Evolutionary conservation across 2,113 vertebrate species (phyloP).

Genomic region (Zingel zingel): DNA sequence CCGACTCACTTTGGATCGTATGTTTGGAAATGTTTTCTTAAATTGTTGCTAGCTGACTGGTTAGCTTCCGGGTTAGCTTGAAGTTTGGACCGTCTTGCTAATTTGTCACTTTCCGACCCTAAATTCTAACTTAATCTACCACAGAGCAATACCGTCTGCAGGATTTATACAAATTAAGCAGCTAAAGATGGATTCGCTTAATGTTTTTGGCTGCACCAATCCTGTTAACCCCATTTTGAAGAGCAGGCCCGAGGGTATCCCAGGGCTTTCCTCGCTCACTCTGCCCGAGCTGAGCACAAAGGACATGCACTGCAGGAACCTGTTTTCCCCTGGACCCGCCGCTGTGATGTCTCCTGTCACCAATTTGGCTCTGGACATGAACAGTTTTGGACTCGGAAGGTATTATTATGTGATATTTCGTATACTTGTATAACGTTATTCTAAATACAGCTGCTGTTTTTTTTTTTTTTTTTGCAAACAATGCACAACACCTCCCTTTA

Average conservation of each 20-base stretch:
- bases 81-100: constrained; percentile 42
- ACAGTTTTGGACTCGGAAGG: constrained; percentile 89
- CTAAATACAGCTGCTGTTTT: not conserved
- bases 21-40: constrained; percentile 42
- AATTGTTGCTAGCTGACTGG: constrained; percentile 33
- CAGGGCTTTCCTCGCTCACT: constrained; percentile 59
- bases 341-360: constrained; percentile 89
- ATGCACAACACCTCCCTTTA: not conserved
- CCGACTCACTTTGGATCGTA: constrained; percentile 16
- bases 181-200: constrained; percentile 72
- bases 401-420: constrained; percentile 51
- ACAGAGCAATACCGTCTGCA: not conserved
- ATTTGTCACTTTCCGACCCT: constrained; percentile 6
- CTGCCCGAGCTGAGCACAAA: constrained; percentile 56
- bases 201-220: constrained; percentile 41
- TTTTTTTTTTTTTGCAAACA: not conserved
- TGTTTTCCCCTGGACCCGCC: constrained; percentile 80
- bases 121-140: not conserved
- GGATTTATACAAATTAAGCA: not conserved
- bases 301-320: constrained; percentile 76
- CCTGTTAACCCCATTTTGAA: constrained; percentile 43
- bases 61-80: constrained; percentile 68
- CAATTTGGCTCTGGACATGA: constrained; percentile 88
- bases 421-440: not conserved
- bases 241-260: constrained; percentile 71